A percentile compares a stretch with the other conserved stretches of the same genome.
Evolutionary conservation across 2,113 vertebrate species (phyloP).

Genomic region (Zosterops pallidus): DNA sequence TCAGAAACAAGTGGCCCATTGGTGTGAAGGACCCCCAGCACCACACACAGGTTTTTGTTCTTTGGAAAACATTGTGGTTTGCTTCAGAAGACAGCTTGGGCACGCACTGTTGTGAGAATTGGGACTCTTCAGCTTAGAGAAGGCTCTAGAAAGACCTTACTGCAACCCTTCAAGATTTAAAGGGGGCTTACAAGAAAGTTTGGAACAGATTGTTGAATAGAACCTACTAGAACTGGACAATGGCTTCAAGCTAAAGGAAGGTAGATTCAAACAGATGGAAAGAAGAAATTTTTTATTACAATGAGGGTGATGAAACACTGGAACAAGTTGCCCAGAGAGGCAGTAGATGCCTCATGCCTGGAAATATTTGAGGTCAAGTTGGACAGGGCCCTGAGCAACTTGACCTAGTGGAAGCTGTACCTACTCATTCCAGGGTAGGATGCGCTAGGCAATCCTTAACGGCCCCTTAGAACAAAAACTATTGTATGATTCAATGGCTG

Average conservation of each 20-base stretch:
- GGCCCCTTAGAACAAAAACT: not conserved
- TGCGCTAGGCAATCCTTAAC: not conserved
- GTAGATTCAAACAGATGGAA: not conserved
- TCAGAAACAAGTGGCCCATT: fast-evolving
- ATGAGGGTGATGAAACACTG: not conserved
- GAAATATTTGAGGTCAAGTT: not conserved
- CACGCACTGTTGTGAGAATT: not conserved
- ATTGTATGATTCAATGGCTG: not conserved
- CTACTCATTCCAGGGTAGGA: not conserved
- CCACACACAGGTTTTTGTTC: not conserved
- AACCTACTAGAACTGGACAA: not conserved
- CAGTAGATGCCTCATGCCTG: not conserved
- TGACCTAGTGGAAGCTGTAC: too few species aligned
- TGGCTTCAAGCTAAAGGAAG: not conserved
- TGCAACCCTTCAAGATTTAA: not conserved
- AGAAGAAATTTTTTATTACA: not conserved
- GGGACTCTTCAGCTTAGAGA: not conserved
- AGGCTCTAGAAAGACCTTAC: not conserved
- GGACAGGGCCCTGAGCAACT: not conserved
- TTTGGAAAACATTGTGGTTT: not conserved
- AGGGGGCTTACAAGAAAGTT: not conserved
- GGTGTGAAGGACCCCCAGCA: not conserved
- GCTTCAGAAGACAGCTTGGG: not conserved
- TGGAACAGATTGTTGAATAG: not conserved
- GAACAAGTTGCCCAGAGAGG: not conserved